Evolutionary conservation across 23 tunicate genomes (phyloP).

Genomic region (Aplidium turbinatum): DNA sequence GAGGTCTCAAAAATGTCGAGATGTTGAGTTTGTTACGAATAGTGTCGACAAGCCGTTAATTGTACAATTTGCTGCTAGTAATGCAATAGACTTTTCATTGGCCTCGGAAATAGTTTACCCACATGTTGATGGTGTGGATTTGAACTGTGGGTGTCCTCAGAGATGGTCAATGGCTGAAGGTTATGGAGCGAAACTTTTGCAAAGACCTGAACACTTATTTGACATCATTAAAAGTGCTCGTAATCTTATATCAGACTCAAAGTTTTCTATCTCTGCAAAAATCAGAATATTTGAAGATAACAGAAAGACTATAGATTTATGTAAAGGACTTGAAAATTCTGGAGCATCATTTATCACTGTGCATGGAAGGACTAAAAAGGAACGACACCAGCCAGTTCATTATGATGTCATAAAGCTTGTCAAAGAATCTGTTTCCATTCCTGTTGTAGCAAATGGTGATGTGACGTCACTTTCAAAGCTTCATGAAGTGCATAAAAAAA

Average conservation of each 20-base stretch:
- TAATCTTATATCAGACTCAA: conserved; percentile 47
- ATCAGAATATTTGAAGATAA: conserved; percentile 66
- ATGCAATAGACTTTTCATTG: conserved; percentile 63
- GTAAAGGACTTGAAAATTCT: conserved; percentile 57
- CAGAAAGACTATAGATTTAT: conserved; percentile 69
- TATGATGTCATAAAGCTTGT: conserved; percentile 70
- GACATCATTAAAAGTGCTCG: conserved; percentile 55
- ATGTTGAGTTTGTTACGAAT: conserved; percentile 63
- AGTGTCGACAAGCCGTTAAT: conserved; percentile 66
- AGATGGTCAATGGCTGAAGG: conserved; percentile 95
- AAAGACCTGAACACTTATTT: conserved; percentile 50
- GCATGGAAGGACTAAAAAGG: conserved; percentile 91
- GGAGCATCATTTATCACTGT: conserved; percentile 77
- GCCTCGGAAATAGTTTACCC: conserved; percentile 82
- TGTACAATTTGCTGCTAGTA: conserved; percentile 94
- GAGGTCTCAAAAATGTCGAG: conserved; percentile 64
- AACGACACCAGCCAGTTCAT: conserved; percentile 90
- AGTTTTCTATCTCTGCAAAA: conserved; percentile 83
- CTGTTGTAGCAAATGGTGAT: conserved; percentile 85
- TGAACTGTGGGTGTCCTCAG: conserved; percentile 97
- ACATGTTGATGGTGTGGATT: conserved; percentile 77
- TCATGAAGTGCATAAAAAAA: conserved; percentile 34
- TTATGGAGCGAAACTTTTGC: conserved; percentile 83
- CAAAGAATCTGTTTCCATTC: conserved; percentile 64
- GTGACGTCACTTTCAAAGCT: conserved; percentile 48